A percentile compares a stretch with the other conserved stretches of the same genome.
These are phyloP conservation scores for Patella caerulea DNA, from an alignment of 2,888 invertebrate species.

Conservation along the genomic window DNA sequence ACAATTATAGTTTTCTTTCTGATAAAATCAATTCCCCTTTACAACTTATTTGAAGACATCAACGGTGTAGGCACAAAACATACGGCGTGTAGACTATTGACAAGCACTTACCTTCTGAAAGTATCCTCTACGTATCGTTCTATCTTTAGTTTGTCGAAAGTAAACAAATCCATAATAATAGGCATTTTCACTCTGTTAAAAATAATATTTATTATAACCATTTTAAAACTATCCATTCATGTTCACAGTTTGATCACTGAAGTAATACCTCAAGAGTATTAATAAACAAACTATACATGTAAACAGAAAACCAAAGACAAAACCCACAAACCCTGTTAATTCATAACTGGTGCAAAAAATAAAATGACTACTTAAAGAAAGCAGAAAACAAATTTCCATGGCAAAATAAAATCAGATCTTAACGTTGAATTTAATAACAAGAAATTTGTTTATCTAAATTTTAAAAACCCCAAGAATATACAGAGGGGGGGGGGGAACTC, in stretches of 20 bases:
- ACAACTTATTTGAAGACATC: too few species aligned
- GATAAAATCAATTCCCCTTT: too few species aligned
- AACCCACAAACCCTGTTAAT: not conserved
- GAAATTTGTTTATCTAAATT: too few species aligned
- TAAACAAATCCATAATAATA: slow-evolving; percentile 98
- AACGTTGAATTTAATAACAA: too few species aligned
- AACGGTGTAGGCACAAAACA: too few species aligned
- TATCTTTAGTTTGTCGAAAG: slow-evolving; percentile 84
- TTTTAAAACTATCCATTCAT: not conserved
- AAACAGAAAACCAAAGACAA: not conserved
- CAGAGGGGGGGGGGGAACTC: too few species aligned
- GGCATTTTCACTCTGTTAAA: slow-evolving; percentile 73
- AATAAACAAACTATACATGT: not conserved
- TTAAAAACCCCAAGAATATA: too few species aligned
- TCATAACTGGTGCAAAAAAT: not conserved
- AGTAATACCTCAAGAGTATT: too few species aligned
- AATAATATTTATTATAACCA: not conserved
- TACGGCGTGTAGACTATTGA: too few species aligned
- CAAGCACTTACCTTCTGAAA: slow-evolving; percentile 88
- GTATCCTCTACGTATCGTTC: slow-evolving; percentile 89
- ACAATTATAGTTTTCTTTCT: too few species aligned
- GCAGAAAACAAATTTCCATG: not conserved
- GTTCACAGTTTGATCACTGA: not conserved
- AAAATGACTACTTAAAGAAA: not conserved
- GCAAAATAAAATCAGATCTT: too few species aligned